These are phyloP conservation scores for Aegypius monachus DNA, from an alignment of 2,113 vertebrate species.

Conservation along the genomic window DNA sequence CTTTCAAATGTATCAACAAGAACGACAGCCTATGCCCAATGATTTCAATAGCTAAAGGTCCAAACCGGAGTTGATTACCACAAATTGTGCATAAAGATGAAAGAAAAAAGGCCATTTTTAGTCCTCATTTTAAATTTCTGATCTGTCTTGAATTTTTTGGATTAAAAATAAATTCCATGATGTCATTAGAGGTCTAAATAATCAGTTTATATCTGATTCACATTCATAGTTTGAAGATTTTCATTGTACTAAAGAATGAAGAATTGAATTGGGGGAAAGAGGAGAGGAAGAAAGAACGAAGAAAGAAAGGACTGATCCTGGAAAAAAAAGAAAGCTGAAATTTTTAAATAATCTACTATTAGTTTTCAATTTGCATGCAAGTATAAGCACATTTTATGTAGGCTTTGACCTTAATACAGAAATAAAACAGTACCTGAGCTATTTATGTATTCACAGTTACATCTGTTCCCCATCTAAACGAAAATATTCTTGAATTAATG, in stretches of 20 bases:
- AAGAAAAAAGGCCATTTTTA: background rate
- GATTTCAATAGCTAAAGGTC: background rate
- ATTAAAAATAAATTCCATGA: background rate
- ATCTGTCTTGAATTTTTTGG: background rate
- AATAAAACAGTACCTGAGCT: background rate
- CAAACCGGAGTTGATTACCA: background rate
- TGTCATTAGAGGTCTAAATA: background rate
- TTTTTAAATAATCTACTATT: background rate
- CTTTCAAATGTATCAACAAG: background rate
- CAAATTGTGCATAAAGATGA: background rate
- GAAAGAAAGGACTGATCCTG: background rate
- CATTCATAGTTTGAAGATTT: background rate
- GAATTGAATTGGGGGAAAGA: background rate
- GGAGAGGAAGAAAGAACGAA: background rate
- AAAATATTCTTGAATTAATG: constrained; percentile 17
- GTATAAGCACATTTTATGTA: background rate
- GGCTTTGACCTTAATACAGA: background rate
- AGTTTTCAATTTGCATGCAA: background rate
- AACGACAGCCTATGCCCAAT: background rate
- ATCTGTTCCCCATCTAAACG: background rate
- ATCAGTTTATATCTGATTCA: background rate
- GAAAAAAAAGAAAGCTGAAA: background rate
- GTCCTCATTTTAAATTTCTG: background rate
- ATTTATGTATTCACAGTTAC: background rate
- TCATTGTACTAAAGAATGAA: background rate